Conservation (phyloP, 2,888 invertebrate species). For the Euproctis similis region DNA sequence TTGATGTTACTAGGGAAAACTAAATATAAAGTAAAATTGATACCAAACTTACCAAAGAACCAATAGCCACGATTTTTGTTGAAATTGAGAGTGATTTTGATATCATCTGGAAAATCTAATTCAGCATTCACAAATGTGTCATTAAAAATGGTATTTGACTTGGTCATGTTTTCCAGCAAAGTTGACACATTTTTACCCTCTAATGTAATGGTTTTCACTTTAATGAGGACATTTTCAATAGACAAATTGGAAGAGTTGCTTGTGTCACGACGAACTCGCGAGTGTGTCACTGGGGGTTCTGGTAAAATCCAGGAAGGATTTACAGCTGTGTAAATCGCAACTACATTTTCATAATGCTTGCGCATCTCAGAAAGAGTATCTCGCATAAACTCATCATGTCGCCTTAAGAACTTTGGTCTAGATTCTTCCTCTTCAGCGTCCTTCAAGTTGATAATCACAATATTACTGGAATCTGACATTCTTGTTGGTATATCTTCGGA, state of each 20-base stretch:
- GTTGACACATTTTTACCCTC: slow-evolving; percentile 8
- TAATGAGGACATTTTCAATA: slow-evolving; percentile 35
- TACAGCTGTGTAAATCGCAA: slow-evolving; percentile 76
- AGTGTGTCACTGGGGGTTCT: slow-evolving; percentile 25
- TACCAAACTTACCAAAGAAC: slow-evolving; percentile 56
- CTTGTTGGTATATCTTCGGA: slow-evolving; percentile 33
- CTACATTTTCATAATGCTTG: slow-evolving; percentile 55
- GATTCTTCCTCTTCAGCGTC: slow-evolving; percentile 75
- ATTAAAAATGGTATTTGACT: slow-evolving; percentile 17
- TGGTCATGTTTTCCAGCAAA: slow-evolving; percentile 3
- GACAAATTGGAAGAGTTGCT: not conserved
- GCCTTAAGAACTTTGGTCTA: slow-evolving; percentile 68
- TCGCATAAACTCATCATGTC: slow-evolving; percentile 78
- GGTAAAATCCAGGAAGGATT: slow-evolving; percentile 68
- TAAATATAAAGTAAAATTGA: not conserved
- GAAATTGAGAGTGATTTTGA: slow-evolving; percentile 43
- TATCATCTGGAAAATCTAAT: slow-evolving; percentile 29
- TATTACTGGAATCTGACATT: slow-evolving; percentile 54
- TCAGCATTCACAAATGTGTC: slow-evolving; percentile 27
- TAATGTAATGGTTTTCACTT: slow-evolving; percentile 23
- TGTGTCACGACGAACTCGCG: slow-evolving; percentile 42
- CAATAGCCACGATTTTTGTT: slow-evolving; percentile 46
- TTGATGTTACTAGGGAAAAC: not conserved
- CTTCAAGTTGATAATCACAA: slow-evolving; percentile 74
- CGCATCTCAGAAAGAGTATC: slow-evolving; percentile 66